phyloP scores from a whole-genome alignment of 2,888 invertebrate genomes.

The Phania funesta region DNA sequence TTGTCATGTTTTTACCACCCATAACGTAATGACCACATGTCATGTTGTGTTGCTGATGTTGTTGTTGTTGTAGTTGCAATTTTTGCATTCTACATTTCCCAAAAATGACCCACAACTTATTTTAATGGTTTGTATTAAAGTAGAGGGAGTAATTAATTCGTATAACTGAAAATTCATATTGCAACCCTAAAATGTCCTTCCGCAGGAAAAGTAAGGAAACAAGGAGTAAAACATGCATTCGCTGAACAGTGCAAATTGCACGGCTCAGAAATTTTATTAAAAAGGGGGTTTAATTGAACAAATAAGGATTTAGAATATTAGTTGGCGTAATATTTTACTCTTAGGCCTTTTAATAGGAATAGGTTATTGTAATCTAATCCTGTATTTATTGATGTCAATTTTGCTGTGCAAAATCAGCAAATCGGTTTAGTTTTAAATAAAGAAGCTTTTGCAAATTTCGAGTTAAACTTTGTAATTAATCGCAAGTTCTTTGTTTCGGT shows the following conservation, averaged over 20 bases:
- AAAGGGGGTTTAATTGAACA: too few relatives aligned
- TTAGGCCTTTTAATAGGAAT: too few relatives aligned
- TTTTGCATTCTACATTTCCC: slow-evolving; percentile 21
- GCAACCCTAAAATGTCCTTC: slow-evolving; percentile 32
- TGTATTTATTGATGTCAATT: too few relatives aligned
- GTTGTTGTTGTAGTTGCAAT: slow-evolving; percentile 2
- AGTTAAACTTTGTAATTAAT: too few relatives aligned
- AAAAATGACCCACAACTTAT: slow-evolving; percentile 18
- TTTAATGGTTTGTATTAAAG: slow-evolving; percentile 34
- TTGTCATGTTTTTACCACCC: slow-evolving; percentile 58
- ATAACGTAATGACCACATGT: slow-evolving; percentile 58
- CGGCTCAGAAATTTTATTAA: not conserved
- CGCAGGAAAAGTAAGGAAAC: not conserved
- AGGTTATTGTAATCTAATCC: too few relatives aligned
- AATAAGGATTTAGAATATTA: too few relatives aligned
- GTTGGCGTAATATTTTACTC: too few relatives aligned
- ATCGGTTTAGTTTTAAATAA: too few relatives aligned
- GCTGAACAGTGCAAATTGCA: not conserved
- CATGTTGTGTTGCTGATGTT: slow-evolving; percentile 39
- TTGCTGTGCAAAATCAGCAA: too few relatives aligned
- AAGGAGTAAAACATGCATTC: not conserved
- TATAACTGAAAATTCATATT: slow-evolving; percentile 11
- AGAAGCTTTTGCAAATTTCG: too few relatives aligned
- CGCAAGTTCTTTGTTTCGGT: too few relatives aligned
- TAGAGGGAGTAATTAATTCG: slow-evolving; percentile 28